These are phyloP conservation scores for Lepus americanus DNA, from an alignment of 2,113 vertebrate species.

Conservation along the genomic window DNA sequence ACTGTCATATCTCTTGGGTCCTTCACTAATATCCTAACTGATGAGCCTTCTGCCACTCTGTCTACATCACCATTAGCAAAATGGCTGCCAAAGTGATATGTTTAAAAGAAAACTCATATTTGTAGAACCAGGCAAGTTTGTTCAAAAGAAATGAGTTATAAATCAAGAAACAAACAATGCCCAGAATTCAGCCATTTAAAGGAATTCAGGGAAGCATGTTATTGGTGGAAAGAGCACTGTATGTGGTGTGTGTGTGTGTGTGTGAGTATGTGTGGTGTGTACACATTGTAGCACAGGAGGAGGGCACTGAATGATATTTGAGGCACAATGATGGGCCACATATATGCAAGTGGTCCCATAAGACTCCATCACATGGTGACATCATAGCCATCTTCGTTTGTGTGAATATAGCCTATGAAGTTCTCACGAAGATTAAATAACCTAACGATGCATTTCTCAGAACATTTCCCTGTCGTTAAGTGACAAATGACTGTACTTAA, in stretches of 20 bases:
- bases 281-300: neutral
- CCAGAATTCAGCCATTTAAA: neutral
- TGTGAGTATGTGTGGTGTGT: neutral
- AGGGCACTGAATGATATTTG: neutral
- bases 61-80: neutral
- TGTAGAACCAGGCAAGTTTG: neutral
- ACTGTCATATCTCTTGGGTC: neutral
- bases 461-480: too few species aligned
- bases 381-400: too few species aligned
- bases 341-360: too few species aligned
- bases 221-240: rapidly evolving
- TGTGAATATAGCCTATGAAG: too few species aligned
- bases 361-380: too few species aligned
- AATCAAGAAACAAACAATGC: neutral
- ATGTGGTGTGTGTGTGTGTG: neutral
- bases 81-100: neutral
- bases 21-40: neutral
- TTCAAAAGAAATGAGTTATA: neutral
- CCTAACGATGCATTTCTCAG: too few species aligned
- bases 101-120: neutral
- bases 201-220: neutral
- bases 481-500: neutral
- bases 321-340: too few species aligned
- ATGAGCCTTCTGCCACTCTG: neutral
- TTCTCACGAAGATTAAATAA: too few species aligned